Evolutionary conservation across 2,888 invertebrate species (phyloP), one percentile per base, ranked within the genome.

Genomic region (Microplitis manilae): DNA sequence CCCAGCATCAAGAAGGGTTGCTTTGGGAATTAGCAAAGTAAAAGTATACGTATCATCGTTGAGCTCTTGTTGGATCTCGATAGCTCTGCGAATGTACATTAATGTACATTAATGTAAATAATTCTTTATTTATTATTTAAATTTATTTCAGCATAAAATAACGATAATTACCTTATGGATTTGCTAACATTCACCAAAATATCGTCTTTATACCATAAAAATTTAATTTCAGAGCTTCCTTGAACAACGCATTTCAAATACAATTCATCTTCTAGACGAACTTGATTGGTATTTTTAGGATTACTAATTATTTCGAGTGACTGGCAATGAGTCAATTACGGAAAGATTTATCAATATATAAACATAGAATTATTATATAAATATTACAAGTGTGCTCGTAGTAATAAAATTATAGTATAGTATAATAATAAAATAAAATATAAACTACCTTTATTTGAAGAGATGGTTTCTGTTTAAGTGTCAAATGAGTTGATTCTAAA

Each of bases 151-250:
- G 20, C 1, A 67, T 64, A 67, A 30, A 39, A 68, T 38, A 8
- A 69, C n/a, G 20, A 40, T 39, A 38, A 30, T 50, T 90, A 94
- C 96, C 95, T 94, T 70, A 92, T 94, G 15, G 95, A 93, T 82
- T 93, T 93, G 79, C 94, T 94, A 83, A 94, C 93, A 89, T 96
- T 95, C 79, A 96, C 93, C 82, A 93, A 92, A 81, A 94, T 91
- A 5, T 94, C 94, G 86, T 96, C 96, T 89, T 96, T 96, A 91
- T 94, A 95, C 96, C 96, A 96, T 41, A 93, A 93, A 88, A 96
- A 96, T 75, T 91, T 92, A 86, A 95, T 94, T 81, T 93, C 92
- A 0, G 94, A 93, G 67, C 95, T 95, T 73, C 96, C 96, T 86
- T 94, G 93, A 30, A 95, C 95, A 82, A 94, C 92, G 86, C 96